Evolutionary conservation across 2,797 vertebrate genomes (phyloP), one percentile per base, ranked within the genome.

Genomic region (Parotocinclus haroldoi): DNA sequence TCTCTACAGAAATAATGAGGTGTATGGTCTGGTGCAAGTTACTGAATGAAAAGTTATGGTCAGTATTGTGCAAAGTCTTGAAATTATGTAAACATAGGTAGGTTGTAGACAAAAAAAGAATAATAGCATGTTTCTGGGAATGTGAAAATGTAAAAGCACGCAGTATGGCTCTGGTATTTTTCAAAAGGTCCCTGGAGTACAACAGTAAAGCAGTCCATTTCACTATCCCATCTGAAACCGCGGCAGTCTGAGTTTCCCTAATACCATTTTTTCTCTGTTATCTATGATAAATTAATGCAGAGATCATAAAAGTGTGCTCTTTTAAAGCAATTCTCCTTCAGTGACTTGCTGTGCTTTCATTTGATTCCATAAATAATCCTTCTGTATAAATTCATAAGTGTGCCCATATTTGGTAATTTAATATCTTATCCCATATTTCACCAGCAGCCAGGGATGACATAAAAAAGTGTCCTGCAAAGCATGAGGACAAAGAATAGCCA

Each of bases 361-460:
- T 85, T 86, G 81, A 84, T 88, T 87, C 85, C 86, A 90, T 89
- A 90, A 90, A 90, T 89, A 91, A 85, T 80, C 73, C 53, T 77
- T 77, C 82, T 77, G 80, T 85, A 87, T 86, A 90, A 88, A 91
- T 89, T 84, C 80, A 82, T 87, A 87, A 89, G 89, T 81, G 85
- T 90, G 85, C 88, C 88, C 89, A 75, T 89, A 82, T 80, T 82
- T 77, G 76, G 82, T 79, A 88, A 89, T 86, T 88, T 84, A 90
- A 91, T 90, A 89, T 90, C 87, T 81, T 83, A 77, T 61, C 70
- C 78, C 82, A 88, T 90, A 88, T 88, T 89, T 91, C 86, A 90
- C 75, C 78, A 70, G 71, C 77, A 63, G 60, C 68, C 58, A 69
- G 69, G 74, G 78, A 83, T 75, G 72, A 76, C 75, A 78, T 72